Conservation (phyloP, 2,888 invertebrate species). For the Oegoconia quadripuncta region DNA sequence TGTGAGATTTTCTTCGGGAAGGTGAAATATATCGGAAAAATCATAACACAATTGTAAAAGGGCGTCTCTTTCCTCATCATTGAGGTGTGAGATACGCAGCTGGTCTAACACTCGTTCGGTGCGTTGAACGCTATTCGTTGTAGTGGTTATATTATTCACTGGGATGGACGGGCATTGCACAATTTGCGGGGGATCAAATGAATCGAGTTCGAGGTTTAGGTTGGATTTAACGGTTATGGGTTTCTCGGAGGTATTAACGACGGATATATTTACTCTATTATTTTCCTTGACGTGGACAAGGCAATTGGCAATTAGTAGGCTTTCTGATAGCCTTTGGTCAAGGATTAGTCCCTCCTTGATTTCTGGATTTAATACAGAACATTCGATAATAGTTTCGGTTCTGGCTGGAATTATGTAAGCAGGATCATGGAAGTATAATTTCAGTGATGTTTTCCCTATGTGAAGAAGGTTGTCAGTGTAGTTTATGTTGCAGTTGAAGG, state of each 20-base stretch:
- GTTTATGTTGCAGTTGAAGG: no score
- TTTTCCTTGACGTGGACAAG: constrained; percentile 15
- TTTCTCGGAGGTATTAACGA: constrained; percentile 14
- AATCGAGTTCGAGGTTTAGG: constrained; percentile 5
- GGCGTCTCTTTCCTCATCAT: constrained; percentile 17
- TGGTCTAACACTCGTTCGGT: constrained; percentile 15
- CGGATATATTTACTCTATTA: constrained; percentile 10
- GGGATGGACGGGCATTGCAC: no score
- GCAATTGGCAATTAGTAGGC: constrained; percentile 19
- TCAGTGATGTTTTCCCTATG: constrained; percentile 2
- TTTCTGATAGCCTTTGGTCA: constrained; percentile 14
- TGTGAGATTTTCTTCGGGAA: constrained; percentile 5
- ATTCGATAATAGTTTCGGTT: constrained; percentile 26
- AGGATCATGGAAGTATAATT: constrained; percentile 17
- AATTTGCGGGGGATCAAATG: no score
- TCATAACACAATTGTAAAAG: constrained; percentile 16
- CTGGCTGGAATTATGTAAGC: no score
- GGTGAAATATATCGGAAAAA: constrained; percentile 18
- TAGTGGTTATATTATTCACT: no score
- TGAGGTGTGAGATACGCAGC: constrained; percentile 18
- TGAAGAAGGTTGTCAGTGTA: constrained; percentile 11
- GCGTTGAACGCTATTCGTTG: no score
- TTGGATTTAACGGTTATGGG: constrained; percentile 8
- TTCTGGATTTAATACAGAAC: constrained; percentile 22
- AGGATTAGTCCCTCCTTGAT: constrained; percentile 20